Percentiles rank a stretch among this genome's conserved stretches.
phyloP scores from a whole-genome alignment of 2,113 vertebrate genomes.

The Phylloscopus trochiloides region DNA sequence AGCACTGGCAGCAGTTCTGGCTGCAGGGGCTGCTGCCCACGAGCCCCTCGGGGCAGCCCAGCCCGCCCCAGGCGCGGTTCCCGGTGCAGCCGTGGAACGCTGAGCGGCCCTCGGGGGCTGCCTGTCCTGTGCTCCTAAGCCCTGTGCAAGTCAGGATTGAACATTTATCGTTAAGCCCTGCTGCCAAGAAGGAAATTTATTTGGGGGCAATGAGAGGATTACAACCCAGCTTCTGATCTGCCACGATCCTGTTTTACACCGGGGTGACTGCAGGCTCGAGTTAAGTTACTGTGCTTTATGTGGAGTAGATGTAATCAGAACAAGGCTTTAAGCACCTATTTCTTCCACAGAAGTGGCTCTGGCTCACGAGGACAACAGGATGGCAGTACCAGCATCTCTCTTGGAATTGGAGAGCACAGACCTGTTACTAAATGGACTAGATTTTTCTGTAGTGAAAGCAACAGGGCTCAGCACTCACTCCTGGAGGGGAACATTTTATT shows the following conservation, averaged over 20 bases:
- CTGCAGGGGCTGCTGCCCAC: background rate
- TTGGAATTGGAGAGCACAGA: background rate
- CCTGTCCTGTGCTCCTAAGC: background rate
- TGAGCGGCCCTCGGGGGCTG: background rate
- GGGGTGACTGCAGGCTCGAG: background rate
- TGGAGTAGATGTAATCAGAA: constrained; percentile 15
- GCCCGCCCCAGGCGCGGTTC: fast-evolving
- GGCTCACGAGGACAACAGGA: background rate
- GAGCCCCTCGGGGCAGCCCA: fast-evolving
- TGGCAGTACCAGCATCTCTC: background rate
- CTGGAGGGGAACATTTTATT: background rate
- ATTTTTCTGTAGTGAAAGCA: background rate
- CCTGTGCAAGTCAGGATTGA: fast-evolving
- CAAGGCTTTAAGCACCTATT: constrained; percentile 18
- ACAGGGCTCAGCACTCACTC: background rate
- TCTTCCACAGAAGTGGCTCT: background rate
- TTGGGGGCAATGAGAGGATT: constrained; percentile 41
- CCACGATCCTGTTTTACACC: background rate
- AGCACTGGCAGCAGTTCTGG: background rate
- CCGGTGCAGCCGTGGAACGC: fast-evolving
- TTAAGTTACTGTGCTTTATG: background rate
- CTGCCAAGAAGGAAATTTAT: constrained; percentile 6
- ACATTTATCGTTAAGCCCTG: background rate
- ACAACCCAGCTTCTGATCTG: constrained; percentile 39
- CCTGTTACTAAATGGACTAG: background rate